Evolutionary conservation across 2,888 invertebrate species (phyloP), one percentile per base, ranked within the genome.

Genomic region (Therioaphis trifolii): DNA sequence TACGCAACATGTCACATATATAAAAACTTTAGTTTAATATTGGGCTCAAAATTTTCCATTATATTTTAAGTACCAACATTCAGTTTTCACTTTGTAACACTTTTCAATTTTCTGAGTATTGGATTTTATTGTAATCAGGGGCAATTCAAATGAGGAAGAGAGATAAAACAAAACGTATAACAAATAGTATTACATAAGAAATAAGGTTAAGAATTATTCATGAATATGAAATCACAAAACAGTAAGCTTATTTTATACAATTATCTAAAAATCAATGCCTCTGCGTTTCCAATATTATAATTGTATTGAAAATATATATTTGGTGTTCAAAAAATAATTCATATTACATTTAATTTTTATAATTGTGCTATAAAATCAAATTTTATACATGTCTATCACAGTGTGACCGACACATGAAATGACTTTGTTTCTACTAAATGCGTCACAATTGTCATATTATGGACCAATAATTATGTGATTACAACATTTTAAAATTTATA

Each of bases 111-210:
- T 11, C 18, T 29, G 46, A 21, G 46, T 29, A 35, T 71, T 61
- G 71, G 27, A 71, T 71, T 71, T 61, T 71, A 80, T 72, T 80
- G 58, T 80, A 72, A 80, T 72, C 80, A 68, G 71, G 80, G 46
- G 80, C 71, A 80, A 80, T 80, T 80, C 80, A 80, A 80, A 80
- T 80, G 71, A 80, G 80, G 80, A 80, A 80, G 80, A 80, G 71
- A 72, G n/a, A 79, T 69, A 68, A 78, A 58, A 68, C 12, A 43
- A 61, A 71, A 15, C 35, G 49, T 61, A 72, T 72, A 72, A 71
- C 71, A 46, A 24, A 21, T 63, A 63, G 15, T 80, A 49, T 80
- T 80, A 80, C 80, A 72, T 80, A 80, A 80, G 68, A 79, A 69
- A 69, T 21, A n/a, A 58, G 52, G 68, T 29, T 66, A 14, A 27